phyloP scores from a whole-genome alignment of 2,797 vertebrate genomes.

The Artibeus lituratus region DNA sequence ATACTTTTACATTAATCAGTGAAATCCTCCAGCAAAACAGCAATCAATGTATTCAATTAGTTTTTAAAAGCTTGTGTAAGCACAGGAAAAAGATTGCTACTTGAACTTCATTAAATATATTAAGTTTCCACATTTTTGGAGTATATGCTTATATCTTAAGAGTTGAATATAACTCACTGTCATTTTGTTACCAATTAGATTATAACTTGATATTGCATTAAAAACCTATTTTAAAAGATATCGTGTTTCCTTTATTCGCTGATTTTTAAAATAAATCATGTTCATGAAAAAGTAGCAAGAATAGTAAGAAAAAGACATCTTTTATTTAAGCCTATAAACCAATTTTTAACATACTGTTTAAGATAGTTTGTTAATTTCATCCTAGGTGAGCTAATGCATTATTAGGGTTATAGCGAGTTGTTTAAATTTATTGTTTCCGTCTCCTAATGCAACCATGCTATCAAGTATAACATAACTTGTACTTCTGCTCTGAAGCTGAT shows the following conservation, averaged over 20 bases:
- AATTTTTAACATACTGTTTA: not conserved
- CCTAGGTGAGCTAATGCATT: not conserved
- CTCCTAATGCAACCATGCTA: not conserved
- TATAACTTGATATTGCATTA: not conserved
- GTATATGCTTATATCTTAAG: not conserved
- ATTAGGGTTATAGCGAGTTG: not conserved
- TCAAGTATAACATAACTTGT: not conserved
- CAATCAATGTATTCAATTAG: not conserved
- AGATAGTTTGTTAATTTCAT: not conserved
- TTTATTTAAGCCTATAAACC: not conserved
- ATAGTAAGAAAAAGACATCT: not conserved
- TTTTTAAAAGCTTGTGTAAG: not conserved
- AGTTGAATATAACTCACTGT: not conserved
- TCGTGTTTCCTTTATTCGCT: not conserved
- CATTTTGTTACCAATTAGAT: not conserved
- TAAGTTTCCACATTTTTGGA: not conserved
- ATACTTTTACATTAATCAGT: not conserved
- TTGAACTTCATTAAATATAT: not conserved
- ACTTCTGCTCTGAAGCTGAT: not conserved
- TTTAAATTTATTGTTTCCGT: not conserved
- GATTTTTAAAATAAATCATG: not conserved
- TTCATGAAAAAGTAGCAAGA: not conserved
- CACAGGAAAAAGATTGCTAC: not conserved
- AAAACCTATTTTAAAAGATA: slow-evolving; percentile 39
- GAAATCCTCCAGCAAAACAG: not conserved